phyloP scores from a whole-genome alignment of 2,797 vertebrate genomes.

The Sebastiscus albofasciatus region DNA sequence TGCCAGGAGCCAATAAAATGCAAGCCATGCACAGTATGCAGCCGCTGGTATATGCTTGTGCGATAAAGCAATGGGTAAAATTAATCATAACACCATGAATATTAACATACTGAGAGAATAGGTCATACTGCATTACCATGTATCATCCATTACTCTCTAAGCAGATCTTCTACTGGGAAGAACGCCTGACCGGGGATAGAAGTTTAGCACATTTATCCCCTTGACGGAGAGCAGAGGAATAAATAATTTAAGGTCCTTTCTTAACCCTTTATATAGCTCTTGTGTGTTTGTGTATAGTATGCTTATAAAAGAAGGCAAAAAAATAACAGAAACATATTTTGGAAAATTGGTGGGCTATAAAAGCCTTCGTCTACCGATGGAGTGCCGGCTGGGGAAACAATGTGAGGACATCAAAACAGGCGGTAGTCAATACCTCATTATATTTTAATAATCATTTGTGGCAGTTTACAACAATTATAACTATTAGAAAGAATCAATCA shows the following conservation, averaged over 20 bases:
- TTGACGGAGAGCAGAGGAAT: constrained; percentile 52
- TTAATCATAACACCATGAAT: constrained; percentile 83
- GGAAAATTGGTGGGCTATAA: background rate
- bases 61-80: constrained; percentile 71
- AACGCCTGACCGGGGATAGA: constrained; percentile 71
- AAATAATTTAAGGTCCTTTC: constrained; percentile 68
- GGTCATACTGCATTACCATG: constrained; percentile 68
- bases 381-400: background rate
- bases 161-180: constrained; percentile 68
- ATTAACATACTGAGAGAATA: constrained; percentile 77
- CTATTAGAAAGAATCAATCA: background rate
- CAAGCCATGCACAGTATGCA: constrained; percentile 57
- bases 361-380: background rate
- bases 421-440: background rate
- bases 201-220: constrained; percentile 77
- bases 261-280: constrained; percentile 39
- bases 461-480: background rate
- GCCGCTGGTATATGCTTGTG: constrained; percentile 65
- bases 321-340: background rate
- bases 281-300: constrained; percentile 32
- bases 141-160: constrained; percentile 79
- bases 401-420: background rate
- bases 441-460: background rate
- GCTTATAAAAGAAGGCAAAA: constrained; percentile 7
- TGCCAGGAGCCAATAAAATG: constrained; percentile 68